These are phyloP conservation scores for Xiphophorus hellerii DNA, from an alignment of 2,113 vertebrate genomes.

Conservation along the genomic window DNA sequence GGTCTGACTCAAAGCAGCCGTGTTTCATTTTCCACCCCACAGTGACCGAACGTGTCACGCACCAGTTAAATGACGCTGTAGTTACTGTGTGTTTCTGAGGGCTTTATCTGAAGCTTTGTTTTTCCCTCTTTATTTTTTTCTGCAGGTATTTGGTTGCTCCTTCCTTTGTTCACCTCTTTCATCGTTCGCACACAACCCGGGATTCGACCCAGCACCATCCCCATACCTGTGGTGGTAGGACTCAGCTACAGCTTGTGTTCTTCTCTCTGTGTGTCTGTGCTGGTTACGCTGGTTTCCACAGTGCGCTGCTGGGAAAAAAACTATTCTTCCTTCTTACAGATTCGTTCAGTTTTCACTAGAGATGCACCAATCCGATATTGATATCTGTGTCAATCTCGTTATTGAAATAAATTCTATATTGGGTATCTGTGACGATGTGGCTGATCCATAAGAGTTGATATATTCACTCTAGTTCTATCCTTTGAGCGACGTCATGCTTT, in stretches of 20 bases:
- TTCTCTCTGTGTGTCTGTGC: background rate
- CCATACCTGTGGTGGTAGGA: slow-evolving; percentile 53
- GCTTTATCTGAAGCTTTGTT: background rate
- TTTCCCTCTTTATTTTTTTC: slow-evolving; percentile 10
- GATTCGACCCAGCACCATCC: slow-evolving; percentile 15
- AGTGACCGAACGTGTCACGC: slow-evolving; percentile 10
- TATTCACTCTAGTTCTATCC: too few relatives aligned
- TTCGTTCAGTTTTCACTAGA: background rate
- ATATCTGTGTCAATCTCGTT: too few relatives aligned
- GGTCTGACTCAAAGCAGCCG: slow-evolving; percentile 14
- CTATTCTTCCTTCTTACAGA: background rate
- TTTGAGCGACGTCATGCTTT: too few relatives aligned
- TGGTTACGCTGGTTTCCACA: background rate
- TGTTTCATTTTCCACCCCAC: background rate
- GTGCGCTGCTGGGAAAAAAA: background rate
- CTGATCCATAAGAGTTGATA: too few relatives aligned
- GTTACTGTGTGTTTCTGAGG: slow-evolving; percentile 5
- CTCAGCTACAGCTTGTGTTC: slow-evolving; percentile 5
- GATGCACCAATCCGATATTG: too few relatives aligned
- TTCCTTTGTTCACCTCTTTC: slow-evolving; percentile 41
- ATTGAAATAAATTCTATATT: too few relatives aligned
- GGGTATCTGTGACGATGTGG: too few relatives aligned
- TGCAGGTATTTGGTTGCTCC: slow-evolving; percentile 66
- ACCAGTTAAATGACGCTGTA: background rate
- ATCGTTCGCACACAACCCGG: slow-evolving; percentile 19